These are phyloP conservation scores for Palaemon carinicauda DNA, from an alignment of 1,140 invertebrate genomes.

Conservation along the genomic window DNA sequence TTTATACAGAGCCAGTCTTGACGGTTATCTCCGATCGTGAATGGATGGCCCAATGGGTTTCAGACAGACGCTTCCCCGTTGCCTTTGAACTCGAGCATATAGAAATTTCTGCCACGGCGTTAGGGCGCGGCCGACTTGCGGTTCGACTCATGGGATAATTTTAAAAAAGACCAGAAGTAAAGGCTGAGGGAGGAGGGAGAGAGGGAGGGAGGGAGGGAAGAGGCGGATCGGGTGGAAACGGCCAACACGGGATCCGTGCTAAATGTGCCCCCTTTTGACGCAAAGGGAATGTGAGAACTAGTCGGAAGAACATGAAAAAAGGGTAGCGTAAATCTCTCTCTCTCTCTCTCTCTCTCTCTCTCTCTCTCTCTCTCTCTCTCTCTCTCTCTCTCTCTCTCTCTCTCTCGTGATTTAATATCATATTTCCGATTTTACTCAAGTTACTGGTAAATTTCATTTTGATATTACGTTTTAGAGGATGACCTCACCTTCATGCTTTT, in stretches of 20 bases:
- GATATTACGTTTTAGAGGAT: too few relatives aligned
- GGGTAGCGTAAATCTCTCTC: not conserved
- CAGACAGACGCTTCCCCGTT: too few relatives aligned
- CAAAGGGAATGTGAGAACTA: not conserved
- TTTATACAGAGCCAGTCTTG: too few relatives aligned
- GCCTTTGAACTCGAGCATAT: too few relatives aligned
- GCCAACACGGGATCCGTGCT: not conserved
- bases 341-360: slow-evolving; percentile 15
- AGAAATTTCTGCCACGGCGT: not conserved
- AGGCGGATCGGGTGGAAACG: not conserved
- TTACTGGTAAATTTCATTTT: too few relatives aligned
- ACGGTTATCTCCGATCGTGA: too few relatives aligned
- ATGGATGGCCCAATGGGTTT: too few relatives aligned
- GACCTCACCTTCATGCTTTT: too few relatives aligned
- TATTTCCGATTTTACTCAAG: too few relatives aligned
- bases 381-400: not conserved
- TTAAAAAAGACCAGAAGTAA: not conserved
- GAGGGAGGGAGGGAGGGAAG: not conserved
- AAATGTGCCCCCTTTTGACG: not conserved
- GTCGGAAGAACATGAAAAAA: not conserved
- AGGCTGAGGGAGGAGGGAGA: not conserved
- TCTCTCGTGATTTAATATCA: not conserved
- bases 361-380: slow-evolving; percentile 19
- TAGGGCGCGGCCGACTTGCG: not conserved
- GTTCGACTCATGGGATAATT: not conserved